Conservation (phyloP, 1,140 invertebrate species). For the Zaprionus ornatus region DNA sequence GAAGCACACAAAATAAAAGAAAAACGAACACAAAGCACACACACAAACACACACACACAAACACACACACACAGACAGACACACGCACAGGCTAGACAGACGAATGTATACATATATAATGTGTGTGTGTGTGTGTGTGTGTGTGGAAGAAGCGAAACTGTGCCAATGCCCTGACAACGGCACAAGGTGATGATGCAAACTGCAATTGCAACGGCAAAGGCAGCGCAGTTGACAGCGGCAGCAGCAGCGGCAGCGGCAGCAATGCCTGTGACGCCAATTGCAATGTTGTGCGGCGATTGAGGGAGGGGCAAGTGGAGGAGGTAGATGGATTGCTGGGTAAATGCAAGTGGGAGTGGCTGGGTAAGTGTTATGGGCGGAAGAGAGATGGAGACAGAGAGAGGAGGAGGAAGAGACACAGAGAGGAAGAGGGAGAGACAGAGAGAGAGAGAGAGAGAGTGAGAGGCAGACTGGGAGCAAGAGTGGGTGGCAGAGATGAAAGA, state of each 20-base stretch:
- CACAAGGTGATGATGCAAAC: conserved; percentile 83
- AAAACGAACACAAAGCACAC: conserved; percentile 25
- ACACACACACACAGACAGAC: conserved; percentile 5
- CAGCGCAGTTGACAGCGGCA: conserved; percentile 42
- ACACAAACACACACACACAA: neutral
- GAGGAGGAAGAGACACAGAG: neutral
- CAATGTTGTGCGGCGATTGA: conserved; percentile 21
- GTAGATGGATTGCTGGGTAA: conserved; percentile 5
- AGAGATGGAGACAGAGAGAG: neutral
- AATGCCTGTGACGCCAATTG: conserved; percentile 75
- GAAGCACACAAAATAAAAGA: conserved; percentile 24
- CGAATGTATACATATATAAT: conserved; percentile 23
- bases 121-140: conserved; percentile 27
- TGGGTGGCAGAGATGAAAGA: neutral
- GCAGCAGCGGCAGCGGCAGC: conserved; percentile 20
- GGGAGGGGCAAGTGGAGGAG: neutral
- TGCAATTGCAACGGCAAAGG: conserved; percentile 55
- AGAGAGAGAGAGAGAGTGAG: neutral
- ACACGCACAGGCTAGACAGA: conserved; percentile 18
- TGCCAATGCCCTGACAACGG: conserved; percentile 83
- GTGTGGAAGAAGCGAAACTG: conserved; percentile 64
- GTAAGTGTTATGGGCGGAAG: neutral
- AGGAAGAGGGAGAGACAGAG: neutral
- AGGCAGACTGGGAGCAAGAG: neutral
- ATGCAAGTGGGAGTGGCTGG: conserved; percentile 14